phyloP scores from a whole-genome alignment of 2,888 invertebrate genomes.

The Reticulitermes lucifugus region DNA sequence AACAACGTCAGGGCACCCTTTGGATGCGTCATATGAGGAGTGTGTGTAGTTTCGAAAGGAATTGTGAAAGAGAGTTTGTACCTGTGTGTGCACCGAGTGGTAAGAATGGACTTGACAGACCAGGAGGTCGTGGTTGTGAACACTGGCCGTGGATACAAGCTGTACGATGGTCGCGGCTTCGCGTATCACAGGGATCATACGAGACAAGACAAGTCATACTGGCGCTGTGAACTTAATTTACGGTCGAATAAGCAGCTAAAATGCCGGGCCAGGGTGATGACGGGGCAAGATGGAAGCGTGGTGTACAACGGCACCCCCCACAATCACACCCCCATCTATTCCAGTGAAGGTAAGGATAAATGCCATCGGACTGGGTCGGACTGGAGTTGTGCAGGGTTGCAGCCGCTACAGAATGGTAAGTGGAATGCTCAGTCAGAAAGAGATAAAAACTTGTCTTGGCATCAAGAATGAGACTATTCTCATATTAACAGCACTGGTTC shows the following conservation, averaged over 20 bases:
- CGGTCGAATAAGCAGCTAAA: slow-evolving; percentile 1
- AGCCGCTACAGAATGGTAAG: too few relatives aligned
- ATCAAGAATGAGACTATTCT: too few relatives aligned
- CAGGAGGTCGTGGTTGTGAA: slow-evolving; percentile 10
- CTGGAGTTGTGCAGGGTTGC: too few relatives aligned
- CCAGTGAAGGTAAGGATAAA: background rate
- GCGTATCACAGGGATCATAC: slow-evolving; percentile 20
- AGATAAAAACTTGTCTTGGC: too few relatives aligned
- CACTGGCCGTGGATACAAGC: slow-evolving; percentile 20
- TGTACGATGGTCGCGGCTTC: slow-evolving; percentile 28
- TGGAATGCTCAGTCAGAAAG: too few relatives aligned
- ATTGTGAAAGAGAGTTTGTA: too few relatives aligned
- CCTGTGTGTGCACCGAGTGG: too few relatives aligned
- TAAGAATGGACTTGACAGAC: too few relatives aligned
- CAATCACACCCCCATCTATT: slow-evolving; percentile 19
- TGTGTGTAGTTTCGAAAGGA: too few relatives aligned
- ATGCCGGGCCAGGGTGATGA: slow-evolving; percentile 23
- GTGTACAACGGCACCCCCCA: slow-evolving; percentile 27
- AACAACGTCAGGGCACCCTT: too few relatives aligned
- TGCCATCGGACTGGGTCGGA: background rate
- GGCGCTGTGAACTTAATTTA: slow-evolving; percentile 26
- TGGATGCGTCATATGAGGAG: too few relatives aligned
- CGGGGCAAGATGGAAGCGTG: slow-evolving; percentile 27
- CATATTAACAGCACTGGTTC: too few relatives aligned
- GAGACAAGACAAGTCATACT: slow-evolving; percentile 4